phyloP scores from a whole-genome alignment of 2,113 vertebrate genomes.

The Siniperca knerii region DNA sequence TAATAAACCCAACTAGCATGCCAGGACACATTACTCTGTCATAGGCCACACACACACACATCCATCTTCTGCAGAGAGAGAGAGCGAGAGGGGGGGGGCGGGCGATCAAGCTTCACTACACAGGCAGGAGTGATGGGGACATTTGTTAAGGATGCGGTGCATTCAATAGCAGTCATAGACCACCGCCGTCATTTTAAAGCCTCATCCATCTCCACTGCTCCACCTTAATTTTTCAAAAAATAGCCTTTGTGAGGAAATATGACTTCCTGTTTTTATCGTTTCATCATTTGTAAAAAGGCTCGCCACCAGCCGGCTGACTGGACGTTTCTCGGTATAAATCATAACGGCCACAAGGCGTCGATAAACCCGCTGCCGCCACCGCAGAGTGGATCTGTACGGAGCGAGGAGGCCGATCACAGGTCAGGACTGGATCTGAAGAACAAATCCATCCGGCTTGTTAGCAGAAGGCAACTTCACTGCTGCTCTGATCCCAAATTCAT shows the following conservation, averaged over 20 bases:
- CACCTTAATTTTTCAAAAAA: conserved; percentile 44
- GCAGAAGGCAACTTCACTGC: conserved; percentile 20
- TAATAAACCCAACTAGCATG: conserved; percentile 86
- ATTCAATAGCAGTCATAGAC: conserved; percentile 77
- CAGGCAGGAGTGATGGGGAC: conserved; percentile 64
- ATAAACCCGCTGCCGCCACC: conserved; percentile 10
- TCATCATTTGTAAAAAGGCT: conserved; percentile 74
- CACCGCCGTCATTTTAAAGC: conserved; percentile 74
- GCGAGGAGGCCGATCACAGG: conserved; percentile 52
- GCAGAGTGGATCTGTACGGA: conserved; percentile 17
- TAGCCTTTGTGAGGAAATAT: conserved; percentile 71
- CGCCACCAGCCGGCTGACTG: neutral
- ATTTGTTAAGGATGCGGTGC: conserved; percentile 76
- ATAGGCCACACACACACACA: conserved; percentile 80
- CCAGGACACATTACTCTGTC: conserved; percentile 83
- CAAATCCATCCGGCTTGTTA: conserved; percentile 70
- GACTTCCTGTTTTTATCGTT: conserved; percentile 75
- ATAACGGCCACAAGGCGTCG: conserved; percentile 40
- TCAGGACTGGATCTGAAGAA: conserved; percentile 39
- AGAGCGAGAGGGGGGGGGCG: neutral
- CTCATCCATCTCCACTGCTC: conserved; percentile 68
- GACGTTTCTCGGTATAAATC: conserved; percentile 52
- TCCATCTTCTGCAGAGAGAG: conserved; percentile 73
- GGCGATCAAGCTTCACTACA: conserved; percentile 51
- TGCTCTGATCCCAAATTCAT: conserved; percentile 4